phyloP scores from a whole-genome alignment of 2,888 invertebrate species.

The Hermaeophaga mercurialis region DNA sequence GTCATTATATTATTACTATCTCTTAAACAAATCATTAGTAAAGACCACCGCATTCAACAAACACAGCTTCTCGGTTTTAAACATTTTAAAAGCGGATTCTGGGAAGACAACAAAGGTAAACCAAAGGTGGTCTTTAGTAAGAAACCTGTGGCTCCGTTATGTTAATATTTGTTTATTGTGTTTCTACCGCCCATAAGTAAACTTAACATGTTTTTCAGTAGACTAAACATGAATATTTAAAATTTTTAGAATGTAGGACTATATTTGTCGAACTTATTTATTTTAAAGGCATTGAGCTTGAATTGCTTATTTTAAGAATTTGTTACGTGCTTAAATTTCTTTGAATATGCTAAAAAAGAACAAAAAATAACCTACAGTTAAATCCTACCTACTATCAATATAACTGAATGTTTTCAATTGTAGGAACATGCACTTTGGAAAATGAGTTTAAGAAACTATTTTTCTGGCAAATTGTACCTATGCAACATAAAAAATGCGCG shows the following conservation, averaged over 20 bases:
- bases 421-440: too few species aligned
- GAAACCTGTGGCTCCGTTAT: conserved; percentile 32
- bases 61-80: conserved; percentile 9
- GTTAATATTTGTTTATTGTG: conserved; percentile 39
- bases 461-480: too few species aligned
- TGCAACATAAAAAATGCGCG: too few species aligned
- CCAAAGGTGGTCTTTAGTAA: conserved; percentile 30
- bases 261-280: conserved; percentile 27
- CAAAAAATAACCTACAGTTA: too few species aligned
- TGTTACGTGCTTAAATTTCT: too few species aligned
- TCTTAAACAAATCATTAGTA: background rate
- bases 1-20: background rate
- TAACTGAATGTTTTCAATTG: too few species aligned
- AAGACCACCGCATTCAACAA: background rate
- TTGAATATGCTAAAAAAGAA: too few species aligned
- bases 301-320: conserved; percentile 4
- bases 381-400: too few species aligned
- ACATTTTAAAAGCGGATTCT: conserved; percentile 19
- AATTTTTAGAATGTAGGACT: conserved; percentile 27
- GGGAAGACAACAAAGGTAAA: conserved; percentile 25
- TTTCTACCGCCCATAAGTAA: conserved; percentile 35
- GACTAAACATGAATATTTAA: conserved; percentile 29
- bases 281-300: conserved; percentile 3
- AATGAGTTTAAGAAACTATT: too few species aligned
- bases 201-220: conserved; percentile 32